phyloP scores from a whole-genome alignment of 2,888 invertebrate genomes.

The Eilema sororculum region DNA sequence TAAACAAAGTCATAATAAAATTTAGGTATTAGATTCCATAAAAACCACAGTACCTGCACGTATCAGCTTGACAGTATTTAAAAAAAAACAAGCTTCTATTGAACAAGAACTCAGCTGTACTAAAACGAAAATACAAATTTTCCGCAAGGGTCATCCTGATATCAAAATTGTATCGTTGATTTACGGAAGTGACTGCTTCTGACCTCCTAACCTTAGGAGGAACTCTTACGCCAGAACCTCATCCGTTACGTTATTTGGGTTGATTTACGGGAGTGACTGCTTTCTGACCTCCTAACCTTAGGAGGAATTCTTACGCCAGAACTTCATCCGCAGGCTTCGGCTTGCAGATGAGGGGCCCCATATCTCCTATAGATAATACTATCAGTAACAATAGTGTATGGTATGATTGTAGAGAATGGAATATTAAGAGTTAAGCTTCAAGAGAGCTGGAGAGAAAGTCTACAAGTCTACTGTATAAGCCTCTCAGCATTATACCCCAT shows the following conservation, averaged over 20 bases:
- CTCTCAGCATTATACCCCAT: too few species aligned
- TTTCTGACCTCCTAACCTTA: background rate
- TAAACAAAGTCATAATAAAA: conserved; percentile 1
- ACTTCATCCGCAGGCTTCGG: background rate
- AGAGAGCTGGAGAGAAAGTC: background rate
- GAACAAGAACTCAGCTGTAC: background rate
- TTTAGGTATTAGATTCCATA: background rate
- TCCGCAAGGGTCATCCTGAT: background rate
- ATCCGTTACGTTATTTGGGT: background rate
- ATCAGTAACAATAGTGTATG: background rate
- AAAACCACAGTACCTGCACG: background rate
- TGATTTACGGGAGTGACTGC: too few species aligned
- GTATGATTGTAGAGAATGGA: background rate
- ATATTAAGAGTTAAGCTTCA: background rate
- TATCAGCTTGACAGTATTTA: background rate
- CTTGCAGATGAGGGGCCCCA: background rate
- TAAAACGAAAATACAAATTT: background rate
- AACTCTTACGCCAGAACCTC: background rate
- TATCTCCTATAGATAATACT: background rate
- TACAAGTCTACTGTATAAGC: background rate
- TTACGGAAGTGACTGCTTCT: background rate
- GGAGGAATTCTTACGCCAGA: background rate
- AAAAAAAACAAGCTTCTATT: background rate
- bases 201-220: background rate
- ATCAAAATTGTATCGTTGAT: background rate